A percentile compares a stretch with the other conserved stretches of the same genome.
Conservation (phyloP, 30 jellyfish, hydroid and myxozoan genomes). For the Pseudorhiza aurosa region DNA sequence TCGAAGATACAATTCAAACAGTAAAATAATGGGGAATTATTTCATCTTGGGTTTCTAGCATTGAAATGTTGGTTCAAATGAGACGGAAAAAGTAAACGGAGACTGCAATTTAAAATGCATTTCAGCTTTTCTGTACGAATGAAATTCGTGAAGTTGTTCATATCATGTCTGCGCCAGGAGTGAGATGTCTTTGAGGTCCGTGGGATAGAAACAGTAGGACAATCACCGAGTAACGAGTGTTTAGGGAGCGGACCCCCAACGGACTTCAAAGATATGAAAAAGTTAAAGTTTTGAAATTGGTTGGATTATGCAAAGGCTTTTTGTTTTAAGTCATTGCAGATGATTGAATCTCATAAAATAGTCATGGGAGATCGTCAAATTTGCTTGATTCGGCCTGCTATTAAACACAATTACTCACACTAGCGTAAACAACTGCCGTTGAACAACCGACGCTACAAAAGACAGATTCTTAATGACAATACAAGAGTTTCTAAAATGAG, state of each 20-base stretch:
- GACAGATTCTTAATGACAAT: conserved; percentile 15
- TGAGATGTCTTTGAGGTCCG: too few relatives aligned
- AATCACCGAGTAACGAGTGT: not conserved
- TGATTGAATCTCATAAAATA: conserved; percentile 40
- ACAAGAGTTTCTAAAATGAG: conserved; percentile 48
- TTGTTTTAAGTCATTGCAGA: conserved; percentile 30
- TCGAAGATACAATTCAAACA: too few relatives aligned
- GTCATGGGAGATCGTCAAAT: conserved; percentile 44
- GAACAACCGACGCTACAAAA: conserved; percentile 11
- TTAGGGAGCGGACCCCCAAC: conserved; percentile 9
- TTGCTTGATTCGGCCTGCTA: conserved; percentile 2
- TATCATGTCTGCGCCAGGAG: too few relatives aligned
- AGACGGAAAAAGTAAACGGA: too few relatives aligned
- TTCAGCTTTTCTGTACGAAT: too few relatives aligned
- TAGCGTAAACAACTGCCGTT: conserved; percentile 19
- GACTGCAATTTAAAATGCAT: too few relatives aligned
- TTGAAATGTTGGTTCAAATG: too few relatives aligned
- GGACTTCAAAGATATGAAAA: conserved; percentile 5
- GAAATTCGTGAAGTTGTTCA: too few relatives aligned
- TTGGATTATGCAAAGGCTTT: not conserved
- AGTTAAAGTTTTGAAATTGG: conserved; percentile 25
- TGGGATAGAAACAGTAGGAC: not conserved
- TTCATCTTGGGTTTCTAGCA: too few relatives aligned
- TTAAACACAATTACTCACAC: conserved; percentile 2
- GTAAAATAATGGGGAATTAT: too few relatives aligned